A percentile compares a stretch with the other conserved stretches of the same genome.
phyloP scores from a whole-genome alignment of 2,113 vertebrate species.

The Xiphias gladius region DNA sequence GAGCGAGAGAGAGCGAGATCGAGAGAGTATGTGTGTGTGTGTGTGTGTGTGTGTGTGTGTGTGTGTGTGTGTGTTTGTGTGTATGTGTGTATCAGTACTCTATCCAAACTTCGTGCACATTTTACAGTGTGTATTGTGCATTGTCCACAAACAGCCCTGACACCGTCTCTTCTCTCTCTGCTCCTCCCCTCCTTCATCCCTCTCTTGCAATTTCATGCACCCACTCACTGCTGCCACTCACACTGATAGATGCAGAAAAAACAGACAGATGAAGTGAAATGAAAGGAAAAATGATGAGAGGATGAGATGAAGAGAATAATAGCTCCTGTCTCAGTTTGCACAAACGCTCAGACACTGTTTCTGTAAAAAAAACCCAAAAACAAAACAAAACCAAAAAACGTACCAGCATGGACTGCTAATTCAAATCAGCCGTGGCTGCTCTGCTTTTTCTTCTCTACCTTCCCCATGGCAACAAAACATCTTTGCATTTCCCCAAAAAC shows the following conservation, averaged over 20 bases:
- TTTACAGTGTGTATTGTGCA: conserved; percentile 15
- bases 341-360: conserved; percentile 22
- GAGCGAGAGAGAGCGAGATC: too few species aligned
- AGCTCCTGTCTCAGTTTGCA: conserved; percentile 23
- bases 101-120: conserved; percentile 39
- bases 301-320: conserved; percentile 48
- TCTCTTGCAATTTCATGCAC: conserved; percentile 36
- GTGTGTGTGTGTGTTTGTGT: conserved; percentile 1
- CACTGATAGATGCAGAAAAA: conserved; percentile 55
- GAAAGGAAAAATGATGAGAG: conserved; percentile 51
- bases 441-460: not conserved
- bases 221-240: conserved; percentile 67
- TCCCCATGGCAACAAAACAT: conserved; percentile 26
- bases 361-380: not conserved
- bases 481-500: not conserved
- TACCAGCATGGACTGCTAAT: conserved; percentile 22
- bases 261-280: conserved; percentile 57
- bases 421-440: conserved; percentile 29
- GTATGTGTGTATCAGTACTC: not conserved
- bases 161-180: conserved; percentile 21
- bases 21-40: not conserved
- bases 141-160: conserved; percentile 20
- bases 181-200: conserved; percentile 49
- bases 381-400: not conserved
- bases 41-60: not conserved